These are phyloP conservation scores for Gobius niger DNA, from an alignment of 2,113 vertebrate species.

Conservation along the genomic window DNA sequence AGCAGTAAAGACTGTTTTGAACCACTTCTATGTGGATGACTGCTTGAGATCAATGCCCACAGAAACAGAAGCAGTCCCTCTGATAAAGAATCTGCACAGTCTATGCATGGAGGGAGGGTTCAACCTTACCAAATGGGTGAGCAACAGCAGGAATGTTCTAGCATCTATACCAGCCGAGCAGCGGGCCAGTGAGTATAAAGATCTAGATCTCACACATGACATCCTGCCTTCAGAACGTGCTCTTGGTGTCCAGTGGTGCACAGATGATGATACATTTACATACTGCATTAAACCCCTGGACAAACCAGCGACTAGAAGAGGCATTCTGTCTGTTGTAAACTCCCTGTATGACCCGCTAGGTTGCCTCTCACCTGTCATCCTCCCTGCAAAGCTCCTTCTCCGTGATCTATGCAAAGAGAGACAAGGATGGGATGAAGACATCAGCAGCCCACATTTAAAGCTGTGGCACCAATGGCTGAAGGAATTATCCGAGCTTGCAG, in stretches of 20 bases:
- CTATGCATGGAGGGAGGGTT: slow-evolving; percentile 1
- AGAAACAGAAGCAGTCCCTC: neutral
- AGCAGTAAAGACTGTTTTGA: neutral
- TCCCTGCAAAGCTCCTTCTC: neutral
- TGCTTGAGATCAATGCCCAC: neutral
- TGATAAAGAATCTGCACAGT: neutral
- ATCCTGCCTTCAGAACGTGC: neutral
- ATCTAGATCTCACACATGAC: no score
- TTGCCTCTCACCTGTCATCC: neutral
- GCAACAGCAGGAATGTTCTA: neutral
- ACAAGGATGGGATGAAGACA: neutral
- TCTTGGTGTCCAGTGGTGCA: no score
- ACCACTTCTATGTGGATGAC: neutral
- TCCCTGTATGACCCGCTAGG: neutral
- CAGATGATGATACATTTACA: no score
- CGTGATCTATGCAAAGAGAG: neutral
- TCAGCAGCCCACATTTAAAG: neutral
- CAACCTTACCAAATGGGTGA: neutral
- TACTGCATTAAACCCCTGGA: no score
- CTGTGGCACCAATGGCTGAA: neutral
- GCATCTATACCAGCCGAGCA: neutral
- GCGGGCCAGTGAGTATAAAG: no score
- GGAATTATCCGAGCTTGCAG: neutral
- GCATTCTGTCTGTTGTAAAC: neutral
- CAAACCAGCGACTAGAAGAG: neutral